Evolutionary conservation across 2,888 invertebrate genomes (phyloP).

Genomic region (Rhingia rostrata): DNA sequence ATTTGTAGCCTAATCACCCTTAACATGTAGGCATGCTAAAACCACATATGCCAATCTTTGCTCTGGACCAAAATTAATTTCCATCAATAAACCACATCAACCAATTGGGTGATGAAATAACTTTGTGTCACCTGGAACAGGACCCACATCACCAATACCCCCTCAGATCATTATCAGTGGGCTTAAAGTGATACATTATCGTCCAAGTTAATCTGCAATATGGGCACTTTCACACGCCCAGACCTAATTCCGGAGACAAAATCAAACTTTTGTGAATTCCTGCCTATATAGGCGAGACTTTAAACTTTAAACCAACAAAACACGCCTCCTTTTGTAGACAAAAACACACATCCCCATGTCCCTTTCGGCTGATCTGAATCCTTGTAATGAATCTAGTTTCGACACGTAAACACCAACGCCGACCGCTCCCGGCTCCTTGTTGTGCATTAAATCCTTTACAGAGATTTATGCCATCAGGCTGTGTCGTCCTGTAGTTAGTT

Average conservation of each 20-base stretch:
- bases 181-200: conserved; percentile 7
- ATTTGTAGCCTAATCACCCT: no score
- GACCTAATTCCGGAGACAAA: conserved; percentile 5
- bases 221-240: conserved; percentile 21
- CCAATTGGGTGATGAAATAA: conserved; percentile 1
- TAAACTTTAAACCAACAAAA: conserved; percentile 46
- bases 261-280: conserved; percentile 13
- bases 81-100: background rate
- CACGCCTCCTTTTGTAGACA: background rate
- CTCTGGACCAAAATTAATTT: background rate
- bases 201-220: conserved; percentile 13
- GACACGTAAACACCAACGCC: conserved; percentile 44
- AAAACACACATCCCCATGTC: conserved; percentile 16
- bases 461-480: conserved; percentile 40
- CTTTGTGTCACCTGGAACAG: conserved; percentile 7
- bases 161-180: conserved; percentile 3
- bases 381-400: conserved; percentile 63
- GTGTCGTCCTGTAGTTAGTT: conserved; percentile 10
- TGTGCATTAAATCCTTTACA: conserved; percentile 26
- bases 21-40: no score
- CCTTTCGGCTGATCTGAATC: conserved; percentile 11
- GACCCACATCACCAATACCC: conserved; percentile 15
- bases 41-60: no score
- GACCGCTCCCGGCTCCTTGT: conserved; percentile 2
- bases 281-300: background rate